Conservation (phyloP, 1,140 invertebrate species). For the Zaprionus inermis region DNA sequence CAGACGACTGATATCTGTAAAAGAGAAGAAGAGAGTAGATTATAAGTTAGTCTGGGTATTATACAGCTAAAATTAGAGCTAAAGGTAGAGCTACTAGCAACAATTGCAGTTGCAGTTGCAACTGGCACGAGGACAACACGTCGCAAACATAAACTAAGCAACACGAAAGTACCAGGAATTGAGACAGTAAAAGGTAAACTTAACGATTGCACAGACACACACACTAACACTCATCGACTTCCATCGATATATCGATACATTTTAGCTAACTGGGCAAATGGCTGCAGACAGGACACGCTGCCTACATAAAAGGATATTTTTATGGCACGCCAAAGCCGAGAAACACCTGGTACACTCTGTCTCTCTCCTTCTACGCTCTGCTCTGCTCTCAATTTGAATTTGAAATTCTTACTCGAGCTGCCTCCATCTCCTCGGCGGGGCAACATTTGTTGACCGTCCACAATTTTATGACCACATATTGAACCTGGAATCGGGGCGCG, state of each 20-base stretch:
- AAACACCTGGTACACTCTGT: constrained; percentile 56
- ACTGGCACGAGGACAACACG: constrained; percentile 40
- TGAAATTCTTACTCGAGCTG: constrained; percentile 14
- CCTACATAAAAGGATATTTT: constrained; percentile 77
- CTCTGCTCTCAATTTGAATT: constrained; percentile 63
- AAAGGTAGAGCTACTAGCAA: no score
- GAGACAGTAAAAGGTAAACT: constrained; percentile 26
- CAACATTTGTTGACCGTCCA: constrained; percentile 5
- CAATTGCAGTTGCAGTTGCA: neutral
- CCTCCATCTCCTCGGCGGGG: neutral
- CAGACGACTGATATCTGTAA: constrained; percentile 80
- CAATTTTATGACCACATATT: constrained; percentile 36
- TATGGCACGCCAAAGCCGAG: constrained; percentile 50
- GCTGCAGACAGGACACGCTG: constrained; percentile 61
- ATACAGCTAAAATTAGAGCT: neutral
- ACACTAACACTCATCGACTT: neutral
- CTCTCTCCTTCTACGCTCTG: neutral
- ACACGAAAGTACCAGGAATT: constrained; percentile 9
- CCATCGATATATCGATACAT: constrained; percentile 71
- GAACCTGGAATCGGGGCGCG: constrained; percentile 9
- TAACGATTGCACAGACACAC: constrained; percentile 41
- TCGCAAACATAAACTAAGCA: constrained; percentile 50
- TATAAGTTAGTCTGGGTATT: neutral
- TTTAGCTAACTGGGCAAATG: constrained; percentile 66
- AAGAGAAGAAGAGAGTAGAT: constrained; percentile 7